Percentiles rank a stretch among this genome's conserved stretches.
Evolutionary conservation across 2,797 vertebrate genomes (phyloP).

Genomic region (Pipistrellus pipistrellus): DNA sequence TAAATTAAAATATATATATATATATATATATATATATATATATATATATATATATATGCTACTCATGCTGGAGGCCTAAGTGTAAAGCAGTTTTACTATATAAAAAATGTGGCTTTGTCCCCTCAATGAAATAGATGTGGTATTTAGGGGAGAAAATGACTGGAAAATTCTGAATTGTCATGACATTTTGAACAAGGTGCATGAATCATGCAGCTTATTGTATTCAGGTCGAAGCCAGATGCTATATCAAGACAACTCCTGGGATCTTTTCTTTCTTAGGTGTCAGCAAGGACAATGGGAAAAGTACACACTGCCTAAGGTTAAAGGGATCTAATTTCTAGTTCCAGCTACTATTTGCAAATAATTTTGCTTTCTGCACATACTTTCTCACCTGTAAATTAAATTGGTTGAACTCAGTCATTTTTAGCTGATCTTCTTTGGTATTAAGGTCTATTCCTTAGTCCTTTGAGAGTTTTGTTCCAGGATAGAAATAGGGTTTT

Average conservation of each 20-base stretch:
- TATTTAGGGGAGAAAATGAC: conserved; percentile 40
- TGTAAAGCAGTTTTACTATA: not conserved
- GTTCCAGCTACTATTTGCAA: not conserved
- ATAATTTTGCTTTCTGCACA: not conserved
- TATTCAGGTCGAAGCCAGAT: not conserved
- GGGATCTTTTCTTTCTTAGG: not conserved
- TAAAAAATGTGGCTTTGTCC: conserved; percentile 9
- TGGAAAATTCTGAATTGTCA: not conserved
- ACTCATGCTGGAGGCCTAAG: not conserved
- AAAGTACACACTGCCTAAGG: not conserved
- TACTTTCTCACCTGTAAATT: not conserved
- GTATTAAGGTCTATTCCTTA: not conserved
- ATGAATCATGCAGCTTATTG: not conserved
- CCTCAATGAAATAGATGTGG: not conserved
- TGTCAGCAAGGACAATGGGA: not conserved
- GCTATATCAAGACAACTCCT: not conserved
- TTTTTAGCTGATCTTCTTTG: not conserved
- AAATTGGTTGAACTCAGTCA: not conserved
- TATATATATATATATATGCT: not conserved
- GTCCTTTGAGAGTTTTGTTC: not conserved
- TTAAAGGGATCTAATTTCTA: not conserved
- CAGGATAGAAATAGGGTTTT: not conserved
- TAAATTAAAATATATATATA: not conserved
- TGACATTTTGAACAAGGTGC: not conserved
- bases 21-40: not conserved